phyloP scores from a whole-genome alignment of 2,797 vertebrate species.

The Garrulus glandarius region DNA sequence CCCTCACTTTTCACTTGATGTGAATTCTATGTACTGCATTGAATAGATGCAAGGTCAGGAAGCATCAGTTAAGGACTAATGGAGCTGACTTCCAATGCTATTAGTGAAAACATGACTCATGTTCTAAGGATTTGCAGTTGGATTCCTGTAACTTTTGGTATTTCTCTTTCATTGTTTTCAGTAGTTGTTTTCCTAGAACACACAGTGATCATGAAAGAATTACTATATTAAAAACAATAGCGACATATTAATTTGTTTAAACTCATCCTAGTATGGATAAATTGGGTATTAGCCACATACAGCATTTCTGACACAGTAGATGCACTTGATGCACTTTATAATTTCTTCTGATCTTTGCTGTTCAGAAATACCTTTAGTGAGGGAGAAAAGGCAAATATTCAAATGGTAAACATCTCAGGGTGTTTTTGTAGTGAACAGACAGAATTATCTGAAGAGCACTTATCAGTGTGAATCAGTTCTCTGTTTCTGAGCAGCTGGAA shows the following conservation, averaged over 20 bases:
- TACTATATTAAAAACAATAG: background rate
- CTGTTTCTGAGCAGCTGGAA: background rate
- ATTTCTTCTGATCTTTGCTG: background rate
- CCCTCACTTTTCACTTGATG: background rate
- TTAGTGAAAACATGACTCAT: constrained; percentile 58
- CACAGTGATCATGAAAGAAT: background rate
- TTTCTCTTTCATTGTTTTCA: constrained; percentile 35
- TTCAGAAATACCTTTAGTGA: background rate
- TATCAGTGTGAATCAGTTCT: background rate
- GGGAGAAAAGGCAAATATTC: background rate
- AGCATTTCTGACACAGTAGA: background rate
- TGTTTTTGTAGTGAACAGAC: background rate
- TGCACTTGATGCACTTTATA: background rate
- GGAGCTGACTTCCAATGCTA: constrained; percentile 35
- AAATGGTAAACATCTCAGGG: background rate
- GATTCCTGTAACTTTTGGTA: constrained; percentile 44
- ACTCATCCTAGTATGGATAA: background rate
- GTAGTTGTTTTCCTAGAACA: constrained; percentile 25
- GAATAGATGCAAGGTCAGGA: constrained; percentile 2
- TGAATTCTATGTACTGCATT: background rate
- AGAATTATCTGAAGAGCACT: background rate
- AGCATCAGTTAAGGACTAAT: background rate
- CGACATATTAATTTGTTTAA: background rate
- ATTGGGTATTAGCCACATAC: background rate
- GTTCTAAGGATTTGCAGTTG: constrained; percentile 35